phyloP scores from a whole-genome alignment of 2,113 vertebrate genomes.

The Nymphicus hollandicus region DNA sequence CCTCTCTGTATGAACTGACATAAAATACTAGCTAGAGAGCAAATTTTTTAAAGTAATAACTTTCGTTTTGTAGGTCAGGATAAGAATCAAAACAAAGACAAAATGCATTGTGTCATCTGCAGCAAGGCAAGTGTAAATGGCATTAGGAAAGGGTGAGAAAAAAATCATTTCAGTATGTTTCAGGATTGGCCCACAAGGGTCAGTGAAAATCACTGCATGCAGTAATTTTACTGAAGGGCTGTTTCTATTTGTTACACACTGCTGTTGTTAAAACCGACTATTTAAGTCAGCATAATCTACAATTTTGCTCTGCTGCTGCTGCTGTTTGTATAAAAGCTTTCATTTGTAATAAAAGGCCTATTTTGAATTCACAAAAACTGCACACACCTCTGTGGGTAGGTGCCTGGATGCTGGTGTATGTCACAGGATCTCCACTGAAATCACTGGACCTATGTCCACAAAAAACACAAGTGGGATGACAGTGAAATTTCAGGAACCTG shows the following conservation, averaged over 20 bases:
- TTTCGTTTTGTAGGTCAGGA: neutral
- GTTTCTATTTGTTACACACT: neutral
- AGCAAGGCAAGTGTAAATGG: neutral
- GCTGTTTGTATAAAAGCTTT: neutral
- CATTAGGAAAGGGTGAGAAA: neutral
- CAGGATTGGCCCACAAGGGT: neutral
- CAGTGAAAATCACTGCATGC: neutral
- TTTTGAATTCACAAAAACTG: neutral
- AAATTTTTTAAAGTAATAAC: neutral
- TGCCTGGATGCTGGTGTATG: neutral
- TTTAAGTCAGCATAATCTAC: neutral
- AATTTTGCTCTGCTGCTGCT: neutral
- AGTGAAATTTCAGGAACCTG: neutral
- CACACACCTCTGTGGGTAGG: neutral
- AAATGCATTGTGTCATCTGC: neutral
- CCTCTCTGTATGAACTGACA: neutral
- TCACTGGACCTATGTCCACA: neutral
- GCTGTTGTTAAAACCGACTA: neutral
- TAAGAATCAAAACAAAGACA: neutral
- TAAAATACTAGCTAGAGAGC: neutral
- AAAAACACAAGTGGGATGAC: neutral
- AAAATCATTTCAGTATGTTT: neutral
- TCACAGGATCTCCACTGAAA: neutral
- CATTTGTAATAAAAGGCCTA: neutral
- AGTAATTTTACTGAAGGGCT: neutral